A percentile compares a stretch with the other conserved stretches of the same genome.
Conservation (phyloP, 2,797 vertebrate genomes). For the Xyrichtys novacula region DNA sequence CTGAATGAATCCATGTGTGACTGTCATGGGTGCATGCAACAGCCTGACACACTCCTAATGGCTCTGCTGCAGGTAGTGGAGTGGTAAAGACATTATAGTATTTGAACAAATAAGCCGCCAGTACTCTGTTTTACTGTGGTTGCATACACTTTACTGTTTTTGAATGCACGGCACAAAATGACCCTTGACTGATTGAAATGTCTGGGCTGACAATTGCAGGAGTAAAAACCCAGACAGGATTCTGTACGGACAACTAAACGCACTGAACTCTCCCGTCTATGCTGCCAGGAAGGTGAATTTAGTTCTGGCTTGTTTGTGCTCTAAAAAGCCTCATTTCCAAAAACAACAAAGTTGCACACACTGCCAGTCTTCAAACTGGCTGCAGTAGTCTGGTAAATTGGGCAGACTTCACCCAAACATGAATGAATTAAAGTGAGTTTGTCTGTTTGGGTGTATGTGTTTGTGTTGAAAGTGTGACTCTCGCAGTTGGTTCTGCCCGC, state of each 20-base stretch:
- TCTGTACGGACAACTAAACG: constrained; percentile 8
- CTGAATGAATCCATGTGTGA: no score
- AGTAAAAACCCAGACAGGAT: constrained; percentile 6
- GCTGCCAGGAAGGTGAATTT: constrained; percentile 3
- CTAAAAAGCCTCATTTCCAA: background rate
- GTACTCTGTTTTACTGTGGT: constrained; percentile 38
- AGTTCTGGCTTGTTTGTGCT: background rate
- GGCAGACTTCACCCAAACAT: constrained; percentile 8
- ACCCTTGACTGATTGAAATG: constrained; percentile 4
- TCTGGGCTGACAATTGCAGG: constrained; percentile 85
- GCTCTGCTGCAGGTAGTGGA: constrained; percentile 13
- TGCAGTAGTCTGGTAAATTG: background rate
- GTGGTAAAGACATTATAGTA: constrained; percentile 22
- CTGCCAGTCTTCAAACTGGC: constrained; percentile 11
- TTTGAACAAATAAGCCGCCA: constrained; percentile 34
- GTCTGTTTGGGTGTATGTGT: background rate
- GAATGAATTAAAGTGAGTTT: constrained; percentile 5
- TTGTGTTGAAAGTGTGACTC: background rate
- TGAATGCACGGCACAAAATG: no score
- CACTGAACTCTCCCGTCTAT: background rate
- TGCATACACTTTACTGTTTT: constrained; percentile 1
- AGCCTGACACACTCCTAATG: no score
- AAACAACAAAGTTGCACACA: background rate
- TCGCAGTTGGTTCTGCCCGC: constrained; percentile 25
- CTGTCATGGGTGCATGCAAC: no score